These are phyloP conservation scores for Drosophila equinoxialis DNA, from an alignment of 1,140 invertebrate genomes.

Conservation along the genomic window DNA sequence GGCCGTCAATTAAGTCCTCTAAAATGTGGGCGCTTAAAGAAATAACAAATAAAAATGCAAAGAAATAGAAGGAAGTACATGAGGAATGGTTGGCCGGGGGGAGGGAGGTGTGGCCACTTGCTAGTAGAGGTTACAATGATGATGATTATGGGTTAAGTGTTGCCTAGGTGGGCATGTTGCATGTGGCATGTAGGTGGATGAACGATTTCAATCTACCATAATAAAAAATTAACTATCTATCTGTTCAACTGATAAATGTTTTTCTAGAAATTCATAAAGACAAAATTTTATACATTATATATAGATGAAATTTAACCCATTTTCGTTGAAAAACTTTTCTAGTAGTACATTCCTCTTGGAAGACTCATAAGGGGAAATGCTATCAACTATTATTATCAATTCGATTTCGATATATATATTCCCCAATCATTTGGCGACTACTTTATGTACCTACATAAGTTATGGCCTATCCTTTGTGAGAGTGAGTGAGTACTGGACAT, in stretches of 20 bases:
- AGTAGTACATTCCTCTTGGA: too few species aligned
- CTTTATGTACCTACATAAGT: too few species aligned
- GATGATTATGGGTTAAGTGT: slow-evolving; percentile 31
- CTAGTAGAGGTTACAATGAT: slow-evolving; percentile 12
- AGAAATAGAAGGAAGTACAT: background rate
- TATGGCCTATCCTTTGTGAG: too few species aligned
- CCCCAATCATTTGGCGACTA: background rate
- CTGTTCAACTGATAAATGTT: background rate
- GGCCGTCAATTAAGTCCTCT: slow-evolving; percentile 69
- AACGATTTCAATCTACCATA: background rate
- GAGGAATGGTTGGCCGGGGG: background rate
- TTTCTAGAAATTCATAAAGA: too few species aligned
- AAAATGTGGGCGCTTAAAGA: slow-evolving; percentile 52
- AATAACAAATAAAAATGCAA: slow-evolving; percentile 22
- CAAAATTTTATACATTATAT: too few species aligned
- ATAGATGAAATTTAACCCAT: too few species aligned
- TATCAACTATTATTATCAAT: too few species aligned
- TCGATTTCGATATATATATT: too few species aligned
- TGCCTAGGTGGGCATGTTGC: slow-evolving; percentile 9
- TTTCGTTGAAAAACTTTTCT: too few species aligned
- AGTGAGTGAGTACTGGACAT: background rate
- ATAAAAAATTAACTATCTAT: background rate
- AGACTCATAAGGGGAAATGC: too few species aligned
- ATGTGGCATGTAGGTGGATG: background rate
- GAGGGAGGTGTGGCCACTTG: too few species aligned